Conservation (phyloP, 1,140 invertebrate species). For the Hyposmocoma kahamanoa region DNA sequence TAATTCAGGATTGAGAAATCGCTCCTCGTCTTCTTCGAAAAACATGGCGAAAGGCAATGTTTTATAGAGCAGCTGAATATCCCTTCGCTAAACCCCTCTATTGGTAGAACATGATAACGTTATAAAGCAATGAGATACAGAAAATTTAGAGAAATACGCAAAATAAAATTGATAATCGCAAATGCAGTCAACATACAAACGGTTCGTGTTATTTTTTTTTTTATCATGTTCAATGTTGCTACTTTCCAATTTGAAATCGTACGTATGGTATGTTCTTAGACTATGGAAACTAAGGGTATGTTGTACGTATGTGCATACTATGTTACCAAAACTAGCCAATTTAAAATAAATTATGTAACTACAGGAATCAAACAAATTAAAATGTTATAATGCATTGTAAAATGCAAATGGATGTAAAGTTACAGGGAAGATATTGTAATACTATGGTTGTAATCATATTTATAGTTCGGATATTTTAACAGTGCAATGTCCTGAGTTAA, state of each 20-base stretch:
- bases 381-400: too few species aligned
- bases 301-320: too few species aligned
- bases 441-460: too few species aligned
- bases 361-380: too few species aligned
- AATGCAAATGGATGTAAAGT: too few species aligned
- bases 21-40: conserved; percentile 42
- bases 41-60: conserved; percentile 38
- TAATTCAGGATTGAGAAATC: conserved; percentile 39
- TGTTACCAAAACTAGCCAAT: too few species aligned
- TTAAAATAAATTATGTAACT: too few species aligned
- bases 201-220: conserved; percentile 32
- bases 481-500: too few species aligned
- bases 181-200: conserved; percentile 55
- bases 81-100: conserved; percentile 17
- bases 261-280: too few species aligned
- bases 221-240: conserved; percentile 33
- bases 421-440: too few species aligned
- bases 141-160: conserved; percentile 51
- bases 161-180: conserved; percentile 47
- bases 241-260: background rate
- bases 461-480: too few species aligned
- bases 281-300: too few species aligned
- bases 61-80: conserved; percentile 17
- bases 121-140: conserved; percentile 30
- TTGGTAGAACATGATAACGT: conserved; percentile 27